A percentile compares a stretch with the other conserved stretches of the same genome.
phyloP scores from a whole-genome alignment of 2,797 vertebrate species.

The Dipus sagitta region DNA sequence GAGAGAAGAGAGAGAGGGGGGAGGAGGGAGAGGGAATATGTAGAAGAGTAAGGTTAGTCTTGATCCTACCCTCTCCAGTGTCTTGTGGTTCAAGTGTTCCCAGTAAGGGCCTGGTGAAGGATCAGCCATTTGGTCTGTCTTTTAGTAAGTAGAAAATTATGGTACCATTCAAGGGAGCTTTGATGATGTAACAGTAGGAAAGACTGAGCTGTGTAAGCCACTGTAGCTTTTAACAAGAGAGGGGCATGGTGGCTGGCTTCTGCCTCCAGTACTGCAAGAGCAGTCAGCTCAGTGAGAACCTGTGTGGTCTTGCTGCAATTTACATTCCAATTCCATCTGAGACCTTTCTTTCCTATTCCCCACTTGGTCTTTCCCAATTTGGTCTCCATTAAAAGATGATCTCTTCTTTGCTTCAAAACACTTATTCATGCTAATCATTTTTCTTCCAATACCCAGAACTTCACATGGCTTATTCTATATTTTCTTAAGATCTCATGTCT shows the following conservation, averaged over 20 bases:
- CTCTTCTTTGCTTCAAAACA: neutral
- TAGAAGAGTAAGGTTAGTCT: no score
- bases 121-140: no score
- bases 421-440: neutral
- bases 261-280: fast-evolving
- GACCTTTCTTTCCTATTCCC: neutral
- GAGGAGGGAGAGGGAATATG: no score
- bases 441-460: neutral
- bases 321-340: neutral
- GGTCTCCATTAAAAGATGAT: neutral
- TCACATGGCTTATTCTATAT: neutral
- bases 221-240: neutral
- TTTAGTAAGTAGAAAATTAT: no score
- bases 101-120: no score
- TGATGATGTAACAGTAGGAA: neutral
- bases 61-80: no score
- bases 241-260: neutral
- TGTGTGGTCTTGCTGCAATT: neutral
- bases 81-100: no score
- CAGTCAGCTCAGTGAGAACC: neutral
- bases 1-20: no score
- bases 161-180: neutral
- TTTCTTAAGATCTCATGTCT: neutral
- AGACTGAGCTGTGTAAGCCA: neutral
- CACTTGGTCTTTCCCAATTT: neutral